Evolutionary conservation across 2,113 vertebrate genomes (phyloP).

Genomic region (Epinephelus lanceolatus): DNA sequence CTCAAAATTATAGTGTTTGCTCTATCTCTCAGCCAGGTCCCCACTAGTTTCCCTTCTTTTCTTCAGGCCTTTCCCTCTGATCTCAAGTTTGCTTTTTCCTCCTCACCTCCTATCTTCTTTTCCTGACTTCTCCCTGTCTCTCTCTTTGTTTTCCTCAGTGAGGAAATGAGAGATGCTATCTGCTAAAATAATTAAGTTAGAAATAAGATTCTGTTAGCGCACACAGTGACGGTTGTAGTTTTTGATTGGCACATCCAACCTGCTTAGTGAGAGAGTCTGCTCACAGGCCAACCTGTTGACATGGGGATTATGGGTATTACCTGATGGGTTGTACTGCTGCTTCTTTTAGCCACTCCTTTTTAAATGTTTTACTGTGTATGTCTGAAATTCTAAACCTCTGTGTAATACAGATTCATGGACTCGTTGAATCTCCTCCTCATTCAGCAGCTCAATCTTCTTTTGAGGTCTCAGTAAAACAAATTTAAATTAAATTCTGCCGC

Average conservation of each 20-base stretch:
- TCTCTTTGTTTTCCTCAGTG: background rate
- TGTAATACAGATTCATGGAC: background rate
- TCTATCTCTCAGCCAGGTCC: background rate
- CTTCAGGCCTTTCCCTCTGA: background rate
- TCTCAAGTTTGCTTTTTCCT: background rate
- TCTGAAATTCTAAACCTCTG: background rate
- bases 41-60: background rate
- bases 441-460: background rate
- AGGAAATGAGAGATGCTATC: slow-evolving; percentile 45
- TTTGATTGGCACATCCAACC: slow-evolving; percentile 7
- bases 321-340: background rate
- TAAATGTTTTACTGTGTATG: background rate
- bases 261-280: background rate
- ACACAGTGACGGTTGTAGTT: background rate
- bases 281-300: background rate
- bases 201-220: background rate
- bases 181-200: background rate
- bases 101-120: background rate
- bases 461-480: background rate
- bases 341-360: background rate
- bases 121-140: background rate
- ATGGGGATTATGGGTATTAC: slow-evolving; percentile 11
- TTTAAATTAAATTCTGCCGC: background rate
- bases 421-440: background rate
- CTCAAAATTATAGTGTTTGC: background rate